These are phyloP conservation scores for Vanessa cardui DNA, from an alignment of 2,888 invertebrate species.

Conservation along the genomic window DNA sequence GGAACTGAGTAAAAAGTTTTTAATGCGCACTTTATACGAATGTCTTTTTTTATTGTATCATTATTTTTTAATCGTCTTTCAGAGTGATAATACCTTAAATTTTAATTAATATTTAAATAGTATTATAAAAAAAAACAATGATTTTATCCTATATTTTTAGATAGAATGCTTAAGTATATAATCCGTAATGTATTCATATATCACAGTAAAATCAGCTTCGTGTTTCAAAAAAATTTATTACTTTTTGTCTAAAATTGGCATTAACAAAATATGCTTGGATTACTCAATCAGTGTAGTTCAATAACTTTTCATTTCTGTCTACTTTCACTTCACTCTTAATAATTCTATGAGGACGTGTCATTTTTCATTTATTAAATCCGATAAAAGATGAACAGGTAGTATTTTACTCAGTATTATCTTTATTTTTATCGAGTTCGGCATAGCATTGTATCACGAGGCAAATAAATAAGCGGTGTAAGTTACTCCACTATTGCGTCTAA, in stretches of 20 bases:
- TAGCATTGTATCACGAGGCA: constrained; percentile 30
- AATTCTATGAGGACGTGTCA: neutral
- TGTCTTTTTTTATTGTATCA: neutral
- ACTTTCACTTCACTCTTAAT: neutral
- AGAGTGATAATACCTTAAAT: neutral
- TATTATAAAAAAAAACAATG: too few species aligned
- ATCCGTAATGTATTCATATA: too few species aligned
- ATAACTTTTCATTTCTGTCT: neutral
- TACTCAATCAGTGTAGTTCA: too few species aligned
- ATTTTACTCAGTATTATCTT: constrained; percentile 26
- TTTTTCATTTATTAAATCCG: neutral
- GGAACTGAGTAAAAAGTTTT: constrained; percentile 6
- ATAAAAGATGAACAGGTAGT: constrained; percentile 17
- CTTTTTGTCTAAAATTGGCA: too few species aligned
- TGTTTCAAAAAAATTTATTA: too few species aligned
- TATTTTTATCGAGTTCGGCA: constrained; percentile 27
- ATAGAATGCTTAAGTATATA: too few species aligned
- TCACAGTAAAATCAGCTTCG: too few species aligned
- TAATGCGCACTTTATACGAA: constrained; percentile 1
- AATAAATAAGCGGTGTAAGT: constrained; percentile 41
- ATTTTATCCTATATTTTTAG: too few species aligned
- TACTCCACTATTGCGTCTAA: constrained; percentile 66
- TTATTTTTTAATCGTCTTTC: neutral
- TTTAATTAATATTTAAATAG: neutral
- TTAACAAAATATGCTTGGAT: too few species aligned